Percentiles rank a stretch among this genome's conserved stretches.
phyloP scores from a whole-genome alignment of 1,140 invertebrate species.

The Drosophila miranda region DNA sequence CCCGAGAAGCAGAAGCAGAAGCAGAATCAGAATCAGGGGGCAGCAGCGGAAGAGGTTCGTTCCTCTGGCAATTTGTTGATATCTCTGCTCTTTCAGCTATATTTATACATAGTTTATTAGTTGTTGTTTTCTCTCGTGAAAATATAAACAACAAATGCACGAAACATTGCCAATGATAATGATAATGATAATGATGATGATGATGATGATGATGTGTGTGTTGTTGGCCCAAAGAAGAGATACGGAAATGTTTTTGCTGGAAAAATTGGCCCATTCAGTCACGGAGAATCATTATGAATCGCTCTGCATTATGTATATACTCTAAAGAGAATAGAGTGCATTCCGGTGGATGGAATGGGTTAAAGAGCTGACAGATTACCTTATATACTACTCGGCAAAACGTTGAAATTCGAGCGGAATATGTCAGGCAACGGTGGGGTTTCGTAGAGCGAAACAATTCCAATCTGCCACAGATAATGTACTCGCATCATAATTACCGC shows the following conservation, averaged over 20 bases:
- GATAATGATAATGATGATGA: conserved; percentile 22
- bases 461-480: no score
- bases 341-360: no score
- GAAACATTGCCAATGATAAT: conserved; percentile 9
- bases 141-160: conserved; percentile 11
- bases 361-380: no score
- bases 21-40: neutral
- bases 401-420: no score
- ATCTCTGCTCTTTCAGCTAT: conserved; percentile 21
- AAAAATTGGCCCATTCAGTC: conserved; percentile 13
- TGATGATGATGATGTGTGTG: neutral
- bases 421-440: no score
- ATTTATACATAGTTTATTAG: conserved; percentile 49
- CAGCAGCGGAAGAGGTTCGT: conserved; percentile 11
- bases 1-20: neutral
- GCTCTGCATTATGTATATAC: no score
- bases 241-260: neutral
- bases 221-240: neutral
- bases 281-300: neutral
- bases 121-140: conserved; percentile 7
- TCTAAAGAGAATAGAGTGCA: no score
- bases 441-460: no score
- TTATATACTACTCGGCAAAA: no score
- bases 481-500: no score
- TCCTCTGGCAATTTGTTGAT: conserved; percentile 38